Percentiles rank a stretch among this genome's conserved stretches.
phyloP scores from a whole-genome alignment of 2,888 invertebrate genomes.

The Plemyria rubiginata region DNA sequence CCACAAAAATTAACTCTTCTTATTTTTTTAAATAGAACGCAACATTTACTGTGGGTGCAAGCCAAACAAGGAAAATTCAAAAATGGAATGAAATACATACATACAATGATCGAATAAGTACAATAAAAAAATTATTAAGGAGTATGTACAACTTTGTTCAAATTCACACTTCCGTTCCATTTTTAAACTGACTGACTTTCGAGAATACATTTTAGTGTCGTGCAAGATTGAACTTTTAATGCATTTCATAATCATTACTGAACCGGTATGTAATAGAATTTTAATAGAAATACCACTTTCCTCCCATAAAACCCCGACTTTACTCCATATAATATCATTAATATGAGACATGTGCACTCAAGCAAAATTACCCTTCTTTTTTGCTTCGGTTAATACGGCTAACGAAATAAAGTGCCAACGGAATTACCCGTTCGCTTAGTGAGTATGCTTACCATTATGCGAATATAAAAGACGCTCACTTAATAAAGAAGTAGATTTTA shows the following conservation, averaged over 20 bases:
- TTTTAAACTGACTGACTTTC: background rate
- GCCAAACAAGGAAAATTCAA: too few relatives aligned
- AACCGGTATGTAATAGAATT: slow-evolving; percentile 40
- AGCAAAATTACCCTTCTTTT: slow-evolving; percentile 58
- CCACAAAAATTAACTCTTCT: slow-evolving; percentile 46
- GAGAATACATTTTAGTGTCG: background rate
- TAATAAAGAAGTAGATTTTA: slow-evolving; percentile 78
- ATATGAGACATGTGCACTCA: slow-evolving; percentile 57
- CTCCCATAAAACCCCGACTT: slow-evolving; percentile 58
- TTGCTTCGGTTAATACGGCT: slow-evolving; percentile 57
- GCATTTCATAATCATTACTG: slow-evolving; percentile 18
- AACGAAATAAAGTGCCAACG: slow-evolving; percentile 67
- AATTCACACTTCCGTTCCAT: background rate
- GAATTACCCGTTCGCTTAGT: slow-evolving; percentile 67
- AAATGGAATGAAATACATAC: too few relatives aligned
- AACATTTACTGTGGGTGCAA: too few relatives aligned
- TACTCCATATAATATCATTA: slow-evolving; percentile 51
- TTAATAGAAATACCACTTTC: slow-evolving; percentile 56
- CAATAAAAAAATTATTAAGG: too few relatives aligned
- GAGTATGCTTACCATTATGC: slow-evolving; percentile 68
- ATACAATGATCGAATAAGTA: too few relatives aligned
- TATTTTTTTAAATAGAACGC: too few relatives aligned
- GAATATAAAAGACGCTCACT: slow-evolving; percentile 70
- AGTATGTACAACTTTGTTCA: too few relatives aligned
- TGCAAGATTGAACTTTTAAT: slow-evolving; percentile 1